phyloP scores from a whole-genome alignment of 2,797 vertebrate species.

The Schizothorax lantsangensis region DNA sequence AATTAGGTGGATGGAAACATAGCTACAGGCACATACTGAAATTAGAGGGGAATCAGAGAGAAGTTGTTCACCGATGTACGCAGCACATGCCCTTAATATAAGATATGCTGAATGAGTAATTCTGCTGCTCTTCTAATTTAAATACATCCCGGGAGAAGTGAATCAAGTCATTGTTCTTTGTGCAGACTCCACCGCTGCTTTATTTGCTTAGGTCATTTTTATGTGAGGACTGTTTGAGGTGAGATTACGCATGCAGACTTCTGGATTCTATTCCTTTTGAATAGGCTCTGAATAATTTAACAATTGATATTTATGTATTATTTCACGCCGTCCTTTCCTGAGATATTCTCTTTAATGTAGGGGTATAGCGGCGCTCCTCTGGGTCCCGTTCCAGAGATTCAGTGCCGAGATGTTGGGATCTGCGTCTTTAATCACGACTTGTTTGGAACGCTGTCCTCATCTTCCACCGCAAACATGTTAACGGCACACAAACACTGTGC shows the following conservation, averaged over 20 bases:
- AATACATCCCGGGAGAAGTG: slow-evolving; percentile 18
- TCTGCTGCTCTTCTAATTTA: slow-evolving; percentile 26
- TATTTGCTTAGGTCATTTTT: slow-evolving; percentile 48
- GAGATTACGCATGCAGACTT: slow-evolving; percentile 46
- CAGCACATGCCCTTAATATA: slow-evolving; percentile 23
- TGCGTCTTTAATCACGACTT: slow-evolving; percentile 74
- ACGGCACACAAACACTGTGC: slow-evolving; percentile 69
- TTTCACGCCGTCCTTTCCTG: slow-evolving; percentile 55
- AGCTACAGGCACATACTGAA: slow-evolving; percentile 6
- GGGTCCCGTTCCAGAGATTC: slow-evolving; percentile 52
- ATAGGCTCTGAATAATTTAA: slow-evolving; percentile 61
- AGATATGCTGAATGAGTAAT: slow-evolving; percentile 44
- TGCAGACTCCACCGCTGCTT: slow-evolving; percentile 14
- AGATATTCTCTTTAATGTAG: slow-evolving; percentile 53
- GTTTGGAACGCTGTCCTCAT: slow-evolving; percentile 69
- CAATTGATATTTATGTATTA: slow-evolving; percentile 65
- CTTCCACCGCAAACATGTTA: slow-evolving; percentile 63
- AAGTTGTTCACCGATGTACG: slow-evolving; percentile 19
- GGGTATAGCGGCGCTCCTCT: slow-evolving; percentile 48
- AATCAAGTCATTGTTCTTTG: slow-evolving; percentile 17
- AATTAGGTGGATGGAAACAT: background rate
- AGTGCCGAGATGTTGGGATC: slow-evolving; percentile 66
- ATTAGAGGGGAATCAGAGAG: slow-evolving; percentile 22
- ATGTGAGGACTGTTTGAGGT: slow-evolving; percentile 26
- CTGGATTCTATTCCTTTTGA: slow-evolving; percentile 51